Percentiles rank a stretch among this genome's conserved stretches.
These are phyloP conservation scores for Autographa gamma DNA, from an alignment of 2,888 invertebrate species.

Conservation along the genomic window DNA sequence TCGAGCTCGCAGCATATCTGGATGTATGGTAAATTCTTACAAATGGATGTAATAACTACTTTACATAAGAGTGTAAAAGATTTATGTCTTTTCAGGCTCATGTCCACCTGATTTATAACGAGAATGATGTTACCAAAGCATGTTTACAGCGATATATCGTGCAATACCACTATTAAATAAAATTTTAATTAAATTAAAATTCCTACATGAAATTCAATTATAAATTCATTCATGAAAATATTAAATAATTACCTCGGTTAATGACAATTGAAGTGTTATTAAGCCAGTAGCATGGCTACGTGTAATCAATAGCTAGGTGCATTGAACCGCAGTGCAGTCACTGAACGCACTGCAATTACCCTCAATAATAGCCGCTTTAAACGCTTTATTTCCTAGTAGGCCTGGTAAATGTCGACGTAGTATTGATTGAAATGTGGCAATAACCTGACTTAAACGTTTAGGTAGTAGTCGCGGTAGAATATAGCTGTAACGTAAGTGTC, in stretches of 20 bases:
- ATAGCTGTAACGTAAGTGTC: too few species aligned
- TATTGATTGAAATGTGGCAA: slow-evolving; percentile 6
- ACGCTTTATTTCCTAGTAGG: slow-evolving; percentile 36
- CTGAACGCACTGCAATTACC: slow-evolving; percentile 55
- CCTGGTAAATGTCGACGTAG: neutral
- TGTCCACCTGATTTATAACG: too few species aligned
- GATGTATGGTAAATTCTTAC: too few species aligned
- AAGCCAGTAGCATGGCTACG: slow-evolving; percentile 38
- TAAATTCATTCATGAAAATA: slow-evolving; percentile 13
- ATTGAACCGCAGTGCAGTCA: slow-evolving; percentile 59
- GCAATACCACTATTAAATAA: neutral
- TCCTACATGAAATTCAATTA: neutral
- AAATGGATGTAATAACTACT: neutral
- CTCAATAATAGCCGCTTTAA: slow-evolving; percentile 36
- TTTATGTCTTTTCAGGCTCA: too few species aligned
- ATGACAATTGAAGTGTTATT: slow-evolving; percentile 46
- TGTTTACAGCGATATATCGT: neutral
- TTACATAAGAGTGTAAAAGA: neutral
- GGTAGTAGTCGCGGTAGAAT: neutral
- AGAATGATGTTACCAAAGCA: too few species aligned
- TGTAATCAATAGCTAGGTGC: slow-evolving; percentile 58
- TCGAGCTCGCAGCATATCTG: too few species aligned
- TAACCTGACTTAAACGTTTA: neutral
- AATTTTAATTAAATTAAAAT: neutral
- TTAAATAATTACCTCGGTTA: slow-evolving; percentile 32